Conservation (phyloP, 1,140 invertebrate genomes). For the Colletes latitarsis region DNA sequence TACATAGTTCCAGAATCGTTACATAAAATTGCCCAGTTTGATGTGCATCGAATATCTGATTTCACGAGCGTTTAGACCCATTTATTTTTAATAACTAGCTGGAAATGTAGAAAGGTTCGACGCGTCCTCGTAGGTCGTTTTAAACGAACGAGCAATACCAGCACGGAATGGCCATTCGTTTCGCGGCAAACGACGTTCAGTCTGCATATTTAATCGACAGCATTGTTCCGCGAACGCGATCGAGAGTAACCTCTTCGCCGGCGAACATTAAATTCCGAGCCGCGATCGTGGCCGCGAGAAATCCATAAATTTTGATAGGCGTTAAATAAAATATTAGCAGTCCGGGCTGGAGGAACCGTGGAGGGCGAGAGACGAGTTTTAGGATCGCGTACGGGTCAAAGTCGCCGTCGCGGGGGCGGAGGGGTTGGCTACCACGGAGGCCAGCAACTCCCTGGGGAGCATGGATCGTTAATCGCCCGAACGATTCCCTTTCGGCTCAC, state of each 20-base stretch:
- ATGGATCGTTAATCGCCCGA: constrained; percentile 80
- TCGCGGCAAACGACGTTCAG: not conserved
- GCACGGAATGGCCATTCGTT: not conserved
- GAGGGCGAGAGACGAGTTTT: constrained; percentile 51
- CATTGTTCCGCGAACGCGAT: constrained; percentile 1
- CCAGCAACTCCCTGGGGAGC: constrained; percentile 72
- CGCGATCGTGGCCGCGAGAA: constrained; percentile 52
- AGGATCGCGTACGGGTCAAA: constrained; percentile 51
- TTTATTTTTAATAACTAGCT: too few species aligned
- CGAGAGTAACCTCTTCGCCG: too few species aligned
- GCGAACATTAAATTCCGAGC: not conserved
- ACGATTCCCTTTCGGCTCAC: constrained; percentile 81
- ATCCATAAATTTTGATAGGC: constrained; percentile 80
- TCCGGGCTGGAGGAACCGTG: constrained; percentile 18
- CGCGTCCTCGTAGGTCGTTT: too few species aligned
- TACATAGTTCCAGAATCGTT: too few species aligned
- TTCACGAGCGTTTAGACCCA: too few species aligned
- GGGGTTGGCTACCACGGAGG: constrained; percentile 59
- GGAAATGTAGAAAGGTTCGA: too few species aligned
- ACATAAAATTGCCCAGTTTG: too few species aligned
- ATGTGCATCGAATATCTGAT: too few species aligned
- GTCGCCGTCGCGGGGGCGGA: constrained; percentile 58
- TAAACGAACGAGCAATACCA: too few species aligned
- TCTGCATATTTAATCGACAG: not conserved
- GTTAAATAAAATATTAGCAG: constrained; percentile 79